These are phyloP conservation scores for Phainopepla nitens DNA, from an alignment of 2,113 vertebrate genomes.

Conservation along the genomic window DNA sequence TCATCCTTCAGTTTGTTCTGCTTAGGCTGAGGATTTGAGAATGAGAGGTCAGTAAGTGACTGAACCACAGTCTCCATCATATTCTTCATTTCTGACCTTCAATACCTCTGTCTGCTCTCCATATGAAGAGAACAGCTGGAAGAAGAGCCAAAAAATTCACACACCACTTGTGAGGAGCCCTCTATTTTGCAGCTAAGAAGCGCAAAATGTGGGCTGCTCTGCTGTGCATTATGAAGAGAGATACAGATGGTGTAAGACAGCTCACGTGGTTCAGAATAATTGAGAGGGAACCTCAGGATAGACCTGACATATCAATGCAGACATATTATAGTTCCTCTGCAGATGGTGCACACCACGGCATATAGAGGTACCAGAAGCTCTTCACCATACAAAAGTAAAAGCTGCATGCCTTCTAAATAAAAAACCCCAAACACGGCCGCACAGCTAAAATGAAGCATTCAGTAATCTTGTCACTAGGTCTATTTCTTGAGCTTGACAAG, in stretches of 20 bases:
- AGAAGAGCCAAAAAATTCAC: background rate
- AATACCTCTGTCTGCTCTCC: background rate
- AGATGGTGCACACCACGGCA: background rate
- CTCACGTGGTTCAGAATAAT: slow-evolving; percentile 32
- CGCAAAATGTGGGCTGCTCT: background rate
- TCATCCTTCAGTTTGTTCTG: background rate
- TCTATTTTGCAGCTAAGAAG: background rate
- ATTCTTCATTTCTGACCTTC: background rate
- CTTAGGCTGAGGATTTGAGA: background rate
- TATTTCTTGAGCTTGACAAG: background rate
- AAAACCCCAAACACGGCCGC: background rate
- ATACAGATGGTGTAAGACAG: slow-evolving; percentile 39
- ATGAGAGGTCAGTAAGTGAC: background rate
- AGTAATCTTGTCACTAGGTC: background rate
- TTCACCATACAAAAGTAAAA: background rate
- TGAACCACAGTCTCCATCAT: background rate
- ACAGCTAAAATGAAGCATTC: background rate
- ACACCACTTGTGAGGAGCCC: background rate
- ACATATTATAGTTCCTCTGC: background rate
- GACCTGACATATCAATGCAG: slow-evolving; percentile 27
- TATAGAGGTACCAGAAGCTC: background rate
- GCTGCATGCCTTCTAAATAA: background rate
- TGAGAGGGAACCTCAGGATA: slow-evolving; percentile 30
- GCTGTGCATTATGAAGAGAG: background rate
- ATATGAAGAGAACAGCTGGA: background rate